Base-by-base conservation (phyloP, 2,888 invertebrate genomes). In the Zeuzera pyrina region DNA sequence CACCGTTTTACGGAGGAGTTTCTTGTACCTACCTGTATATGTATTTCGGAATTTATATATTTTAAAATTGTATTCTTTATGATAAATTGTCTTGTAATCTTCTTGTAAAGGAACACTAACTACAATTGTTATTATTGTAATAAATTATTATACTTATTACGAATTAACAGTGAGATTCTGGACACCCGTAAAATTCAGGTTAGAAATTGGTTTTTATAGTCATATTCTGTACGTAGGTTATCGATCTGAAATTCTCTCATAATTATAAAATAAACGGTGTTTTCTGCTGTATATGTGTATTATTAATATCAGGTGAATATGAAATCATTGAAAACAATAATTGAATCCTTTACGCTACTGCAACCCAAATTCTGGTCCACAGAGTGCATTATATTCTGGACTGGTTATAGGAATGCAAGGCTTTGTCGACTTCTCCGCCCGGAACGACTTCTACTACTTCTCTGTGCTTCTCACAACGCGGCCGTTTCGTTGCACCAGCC, bases 241-340 rank as follows among this genome's bases (percentile, higher is more conserved):
- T 78, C 79, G 76, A 84, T 84, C 83, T 83, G 84, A 83, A 79
- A 78, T 84, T 84, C 81, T 84, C 84, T 84, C 78, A 83, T 84
- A 84, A 84, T 81, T 81, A 83, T 84, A 78, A 84, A 84, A 84
- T 85, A 84, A 84, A 85, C 84, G 81, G 84, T 85, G 84, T 85
- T 85, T 84, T 84, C 84, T 84, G 84, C 84, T 83, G 83, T 81
- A 73, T 38, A 24, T 40, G 35, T 40, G 11, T 22, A 10, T 22
- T 22, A 22, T 22, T 22, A n/a, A n/a, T n/a, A n/a, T n/a, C n/a
- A n/a, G n/a, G n/a, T n/a, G n/a, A n/a, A n/a, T n/a, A n/a, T n/a
- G n/a, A n/a, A n/a, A n/a, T n/a, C n/a, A n/a, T n/a, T n/a, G n/a
- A n/a, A n/a, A n/a, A n/a, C n/a, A n/a, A n/a, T n/a, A n/a, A n/a